Conservation (phyloP, 2,888 invertebrate species). For the Hydroisotoma schaefferi region DNA sequence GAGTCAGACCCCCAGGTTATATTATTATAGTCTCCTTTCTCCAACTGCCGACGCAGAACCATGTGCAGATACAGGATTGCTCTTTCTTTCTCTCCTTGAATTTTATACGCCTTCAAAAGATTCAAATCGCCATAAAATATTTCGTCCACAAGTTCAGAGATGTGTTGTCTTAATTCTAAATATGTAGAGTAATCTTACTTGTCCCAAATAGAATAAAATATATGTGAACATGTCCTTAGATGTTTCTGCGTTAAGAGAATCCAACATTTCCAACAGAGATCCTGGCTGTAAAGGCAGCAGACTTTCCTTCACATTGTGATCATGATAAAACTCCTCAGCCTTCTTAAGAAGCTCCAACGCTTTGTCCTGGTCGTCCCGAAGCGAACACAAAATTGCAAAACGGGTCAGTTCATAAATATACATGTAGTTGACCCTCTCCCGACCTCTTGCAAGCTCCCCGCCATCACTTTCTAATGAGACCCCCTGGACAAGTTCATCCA, state of each 20-base stretch:
- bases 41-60: constrained; percentile 44
- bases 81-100: constrained; percentile 45
- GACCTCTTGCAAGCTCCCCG: constrained; percentile 18
- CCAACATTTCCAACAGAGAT: constrained; percentile 34
- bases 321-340: constrained; percentile 44
- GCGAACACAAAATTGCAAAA: constrained; percentile 46
- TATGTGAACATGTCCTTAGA: constrained; percentile 47
- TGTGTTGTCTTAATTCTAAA: background rate
- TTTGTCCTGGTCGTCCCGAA: constrained; percentile 43
- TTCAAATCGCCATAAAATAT: background rate
- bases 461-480: background rate
- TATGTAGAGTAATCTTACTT: constrained; percentile 37
- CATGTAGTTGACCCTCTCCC: constrained; percentile 35
- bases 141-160: background rate
- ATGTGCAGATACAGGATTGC: constrained; percentile 46
- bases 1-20: constrained; percentile 45
- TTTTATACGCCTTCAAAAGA: constrained; percentile 42
- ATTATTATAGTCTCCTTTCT: constrained; percentile 40
- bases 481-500: background rate
- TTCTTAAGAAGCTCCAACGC: constrained; percentile 39
- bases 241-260: constrained; percentile 45
- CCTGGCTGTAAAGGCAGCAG: constrained; percentile 27
- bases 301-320: constrained; percentile 32
- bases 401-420: constrained; percentile 45
- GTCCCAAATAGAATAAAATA: constrained; percentile 47